Conservation (phyloP, 64 coral and sea anemone species). For the Porites australiensis region DNA sequence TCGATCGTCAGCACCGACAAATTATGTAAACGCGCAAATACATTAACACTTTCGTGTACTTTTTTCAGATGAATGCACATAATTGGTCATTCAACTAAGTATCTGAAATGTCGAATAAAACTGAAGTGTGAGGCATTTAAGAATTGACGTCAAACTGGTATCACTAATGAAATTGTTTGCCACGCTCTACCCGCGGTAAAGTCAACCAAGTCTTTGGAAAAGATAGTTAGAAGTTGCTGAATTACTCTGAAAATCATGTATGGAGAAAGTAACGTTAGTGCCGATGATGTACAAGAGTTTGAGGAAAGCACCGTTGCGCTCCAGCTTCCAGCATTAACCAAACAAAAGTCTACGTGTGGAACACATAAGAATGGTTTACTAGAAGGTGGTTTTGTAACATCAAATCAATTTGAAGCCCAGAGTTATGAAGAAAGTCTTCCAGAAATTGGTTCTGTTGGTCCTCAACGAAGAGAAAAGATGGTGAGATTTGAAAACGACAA, state of each 20-base stretch:
- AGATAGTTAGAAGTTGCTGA: not conserved
- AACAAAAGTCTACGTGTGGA: not conserved
- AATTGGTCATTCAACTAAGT: too few species aligned
- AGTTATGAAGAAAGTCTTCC: not conserved
- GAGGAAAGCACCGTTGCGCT: too few species aligned
- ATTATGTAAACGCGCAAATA: too few species aligned
- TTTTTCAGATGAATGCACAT: too few species aligned
- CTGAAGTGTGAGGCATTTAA: too few species aligned
- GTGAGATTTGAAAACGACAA: not conserved
- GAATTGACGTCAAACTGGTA: too few species aligned
- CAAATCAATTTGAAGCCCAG: not conserved
- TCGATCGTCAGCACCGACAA: too few species aligned
- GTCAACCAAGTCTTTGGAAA: not conserved
- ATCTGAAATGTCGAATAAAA: too few species aligned
- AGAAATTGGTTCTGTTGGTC: not conserved
- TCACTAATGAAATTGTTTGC: too few species aligned
- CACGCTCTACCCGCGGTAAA: too few species aligned
- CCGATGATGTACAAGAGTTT: not conserved
- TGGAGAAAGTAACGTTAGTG: not conserved
- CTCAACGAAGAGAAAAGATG: not conserved
- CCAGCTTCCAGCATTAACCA: not conserved
- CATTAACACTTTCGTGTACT: too few species aligned
- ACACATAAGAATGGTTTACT: not conserved
- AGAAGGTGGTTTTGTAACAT: not conserved
- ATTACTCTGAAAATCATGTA: not conserved